These are phyloP conservation scores for Phylloscopus collybita DNA, from an alignment of 2,797 vertebrate species.

Conservation along the genomic window DNA sequence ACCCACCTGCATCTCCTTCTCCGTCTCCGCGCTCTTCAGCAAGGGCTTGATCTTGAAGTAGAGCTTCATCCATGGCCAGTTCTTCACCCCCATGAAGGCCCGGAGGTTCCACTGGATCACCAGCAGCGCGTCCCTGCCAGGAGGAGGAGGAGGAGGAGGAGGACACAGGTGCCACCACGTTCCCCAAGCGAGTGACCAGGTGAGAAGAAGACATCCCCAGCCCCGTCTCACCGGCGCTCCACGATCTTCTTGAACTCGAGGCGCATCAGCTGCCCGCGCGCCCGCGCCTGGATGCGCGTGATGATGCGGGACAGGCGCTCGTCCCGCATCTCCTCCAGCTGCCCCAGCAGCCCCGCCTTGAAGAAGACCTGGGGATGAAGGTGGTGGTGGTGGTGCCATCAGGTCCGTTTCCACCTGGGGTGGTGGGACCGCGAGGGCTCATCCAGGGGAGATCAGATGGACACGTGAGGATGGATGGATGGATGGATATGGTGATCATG, in stretches of 20 bases:
- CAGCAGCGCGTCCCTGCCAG: not conserved
- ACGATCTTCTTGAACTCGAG: not conserved
- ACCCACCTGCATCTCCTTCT: not conserved
- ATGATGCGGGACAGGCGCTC: not conserved
- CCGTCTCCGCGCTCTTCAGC: not conserved
- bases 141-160: not conserved
- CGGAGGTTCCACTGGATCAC: not conserved
- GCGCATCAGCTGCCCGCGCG: not conserved
- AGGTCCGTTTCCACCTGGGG: too few relatives aligned
- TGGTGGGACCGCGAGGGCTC: too few relatives aligned
- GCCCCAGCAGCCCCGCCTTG: not conserved
- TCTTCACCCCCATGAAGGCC: constrained; percentile 92
- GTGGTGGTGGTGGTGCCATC: too few relatives aligned
- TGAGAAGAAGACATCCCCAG: too few relatives aligned
- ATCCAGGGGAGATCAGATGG: too few relatives aligned
- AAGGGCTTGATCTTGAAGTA: constrained; percentile 80
- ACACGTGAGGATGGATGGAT: too few relatives aligned
- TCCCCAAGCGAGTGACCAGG: not conserved
- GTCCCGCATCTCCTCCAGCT: not conserved
- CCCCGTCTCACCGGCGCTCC: not conserved
- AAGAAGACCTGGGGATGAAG: not conserved
- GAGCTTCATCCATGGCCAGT: constrained; percentile 94
- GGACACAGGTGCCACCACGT: not conserved
- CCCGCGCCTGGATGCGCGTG: not conserved
- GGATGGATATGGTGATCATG: too few relatives aligned